Evolutionary conservation across 92 coral and sea anemone species (phyloP), one percentile per base, ranked within the genome.

Genomic region (Virgularia gustaviana): DNA sequence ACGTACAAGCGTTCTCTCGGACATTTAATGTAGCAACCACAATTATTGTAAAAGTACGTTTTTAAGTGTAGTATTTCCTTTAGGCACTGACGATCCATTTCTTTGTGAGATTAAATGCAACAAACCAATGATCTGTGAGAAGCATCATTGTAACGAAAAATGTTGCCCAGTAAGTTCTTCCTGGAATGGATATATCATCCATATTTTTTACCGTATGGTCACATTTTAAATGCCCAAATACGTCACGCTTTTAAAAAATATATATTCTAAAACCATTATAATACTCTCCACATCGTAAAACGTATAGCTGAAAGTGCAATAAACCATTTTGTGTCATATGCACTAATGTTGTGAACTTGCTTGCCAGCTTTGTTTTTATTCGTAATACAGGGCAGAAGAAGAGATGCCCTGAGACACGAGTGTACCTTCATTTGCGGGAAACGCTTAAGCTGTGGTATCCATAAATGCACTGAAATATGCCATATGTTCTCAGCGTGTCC

Each of bases 401-500:
- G n/a, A n/a, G n/a, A n/a, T n/a, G n/a, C n/a, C n/a, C n/a, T n/a
- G 15, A 90, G 86, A 19, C 98, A 92, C 71, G 83, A 57, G 10
- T 92, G 98, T 79, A 95, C 87, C 36, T 56, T 89, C 35, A 71
- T 83, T 35, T 92, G 98, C 71, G 96, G 98, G 4, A 92, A 84
- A 72, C 86, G 88, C 37, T 78, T 92, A 6, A 85, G 78, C 5
- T 92, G 98, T 86, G 90, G 96, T 19, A 75, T 61, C n/a, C 98
- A 92, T 74, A 84, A 83, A 45, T 92, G 98, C 72, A 75, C 71
- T 38, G 96, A 92, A 56, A 83, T 82, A 6, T 92, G 98, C 71
- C 98, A 92, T 54, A n/a, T n/a, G n/a, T 66, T 83, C 68, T 96
- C 96, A 36, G 76, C 85, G 53, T 92, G 98, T 60, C 98, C 90